These are phyloP conservation scores for Campoletis sonorensis DNA, from an alignment of 1,140 invertebrate species.

Conservation along the genomic window DNA sequence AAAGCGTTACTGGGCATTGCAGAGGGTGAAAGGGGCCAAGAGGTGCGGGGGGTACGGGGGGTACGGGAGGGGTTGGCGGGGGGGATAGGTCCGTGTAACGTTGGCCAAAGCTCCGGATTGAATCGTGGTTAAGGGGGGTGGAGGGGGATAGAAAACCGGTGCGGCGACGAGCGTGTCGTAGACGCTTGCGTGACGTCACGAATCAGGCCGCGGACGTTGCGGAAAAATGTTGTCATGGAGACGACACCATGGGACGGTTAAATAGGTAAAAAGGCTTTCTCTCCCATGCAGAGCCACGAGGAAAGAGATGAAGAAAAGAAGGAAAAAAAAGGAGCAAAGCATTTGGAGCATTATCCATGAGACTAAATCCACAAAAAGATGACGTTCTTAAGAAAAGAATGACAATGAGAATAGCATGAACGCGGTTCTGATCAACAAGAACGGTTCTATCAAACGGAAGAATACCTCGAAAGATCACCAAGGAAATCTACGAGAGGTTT, in stretches of 20 bases:
- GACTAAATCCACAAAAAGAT: neutral
- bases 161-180: conserved; percentile 48
- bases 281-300: neutral
- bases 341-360: no score
- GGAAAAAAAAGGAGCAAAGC: no score
- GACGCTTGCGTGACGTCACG: conserved; percentile 64
- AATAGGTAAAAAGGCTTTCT: conserved; percentile 29
- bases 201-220: conserved; percentile 70
- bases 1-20: neutral
- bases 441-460: conserved; percentile 13
- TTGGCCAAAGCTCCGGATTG: conserved; percentile 14
- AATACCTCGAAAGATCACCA: neutral
- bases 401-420: neutral
- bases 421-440: conserved; percentile 12
- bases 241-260: conserved; percentile 50
- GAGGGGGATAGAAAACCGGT: conserved; percentile 29
- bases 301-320: neutral
- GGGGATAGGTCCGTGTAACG: neutral
- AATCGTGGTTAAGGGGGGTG: conserved; percentile 14
- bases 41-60: neutral
- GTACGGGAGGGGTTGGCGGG: neutral
- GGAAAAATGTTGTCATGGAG: conserved; percentile 71
- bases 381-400: neutral
- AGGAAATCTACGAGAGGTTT: neutral
- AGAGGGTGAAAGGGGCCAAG: neutral